These are phyloP conservation scores for Macropodus opercularis DNA, from an alignment of 2,797 vertebrate species.

Conservation along the genomic window DNA sequence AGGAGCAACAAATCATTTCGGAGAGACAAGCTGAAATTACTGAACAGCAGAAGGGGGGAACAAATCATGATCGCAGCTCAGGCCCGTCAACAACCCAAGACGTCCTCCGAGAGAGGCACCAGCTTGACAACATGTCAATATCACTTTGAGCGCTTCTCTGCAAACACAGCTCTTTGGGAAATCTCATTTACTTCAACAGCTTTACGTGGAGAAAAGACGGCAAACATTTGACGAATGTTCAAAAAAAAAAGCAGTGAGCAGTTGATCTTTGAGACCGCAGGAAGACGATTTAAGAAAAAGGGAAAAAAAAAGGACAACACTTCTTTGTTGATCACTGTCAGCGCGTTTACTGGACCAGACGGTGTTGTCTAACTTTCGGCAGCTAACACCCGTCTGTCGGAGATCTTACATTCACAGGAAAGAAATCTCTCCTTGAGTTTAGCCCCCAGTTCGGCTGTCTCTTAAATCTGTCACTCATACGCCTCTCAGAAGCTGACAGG, in stretches of 20 bases:
- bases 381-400: slow-evolving; percentile 71
- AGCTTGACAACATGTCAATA: slow-evolving; percentile 88
- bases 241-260: slow-evolving; percentile 56
- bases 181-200: slow-evolving; percentile 83
- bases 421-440: slow-evolving; percentile 77
- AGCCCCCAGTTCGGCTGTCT: slow-evolving; percentile 77
- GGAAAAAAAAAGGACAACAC: slow-evolving; percentile 66
- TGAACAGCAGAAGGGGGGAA: slow-evolving; percentile 70
- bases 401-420: slow-evolving; percentile 74
- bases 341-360: slow-evolving; percentile 82
- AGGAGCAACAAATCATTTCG: slow-evolving; percentile 81
- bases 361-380: slow-evolving; percentile 77
- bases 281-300: slow-evolving; percentile 72
- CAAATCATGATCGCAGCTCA: slow-evolving; percentile 79
- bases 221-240: slow-evolving; percentile 71
- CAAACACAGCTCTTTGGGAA: slow-evolving; percentile 82
- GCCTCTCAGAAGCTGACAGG: slow-evolving; percentile 80
- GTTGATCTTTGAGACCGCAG: slow-evolving; percentile 82
- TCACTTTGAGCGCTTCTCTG: slow-evolving; percentile 82
- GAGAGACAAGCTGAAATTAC: slow-evolving; percentile 82
- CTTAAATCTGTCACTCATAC: slow-evolving; percentile 82
- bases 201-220: slow-evolving; percentile 66
- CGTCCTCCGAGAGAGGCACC: slow-evolving; percentile 80
- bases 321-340: slow-evolving; percentile 88
- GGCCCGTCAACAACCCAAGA: slow-evolving; percentile 81